A percentile compares a stretch with the other conserved stretches of the same genome.
These are phyloP conservation scores for Taurulus bubalis DNA, from an alignment of 2,113 vertebrate species.

Conservation along the genomic window DNA sequence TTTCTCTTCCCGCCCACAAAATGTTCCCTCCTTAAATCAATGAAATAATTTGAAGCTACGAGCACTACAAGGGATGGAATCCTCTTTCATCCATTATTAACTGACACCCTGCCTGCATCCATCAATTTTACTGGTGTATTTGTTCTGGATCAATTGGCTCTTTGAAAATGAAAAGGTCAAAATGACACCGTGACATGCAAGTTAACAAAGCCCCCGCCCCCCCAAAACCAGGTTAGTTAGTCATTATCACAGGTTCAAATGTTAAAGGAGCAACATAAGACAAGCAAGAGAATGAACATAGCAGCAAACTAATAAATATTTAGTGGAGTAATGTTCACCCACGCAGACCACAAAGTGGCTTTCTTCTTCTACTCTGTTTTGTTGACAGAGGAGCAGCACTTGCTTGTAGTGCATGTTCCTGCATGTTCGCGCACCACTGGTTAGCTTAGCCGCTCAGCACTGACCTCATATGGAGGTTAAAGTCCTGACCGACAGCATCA, in stretches of 20 bases:
- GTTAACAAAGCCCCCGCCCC: not conserved
- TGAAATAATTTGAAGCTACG: not conserved
- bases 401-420: no score
- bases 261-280: not conserved
- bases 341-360: no score
- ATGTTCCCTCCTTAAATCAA: not conserved
- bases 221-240: not conserved
- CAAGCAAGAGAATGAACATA: no score
- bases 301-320: no score
- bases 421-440: no score
- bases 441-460: no score
- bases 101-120: not conserved
- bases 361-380: no score
- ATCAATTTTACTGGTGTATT: not conserved
- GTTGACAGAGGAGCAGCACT: no score
- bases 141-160: conserved; percentile 11
- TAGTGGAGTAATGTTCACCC: no score
- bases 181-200: not conserved
- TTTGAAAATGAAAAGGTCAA: conserved; percentile 19
- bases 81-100: conserved; percentile 1
- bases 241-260: not conserved
- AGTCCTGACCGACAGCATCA: no score
- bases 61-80: not conserved
- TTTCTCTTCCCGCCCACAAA: no score
- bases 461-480: no score